A percentile compares a stretch with the other conserved stretches of the same genome.
These are phyloP conservation scores for Malurus cyaneus DNA, from an alignment of 2,113 vertebrate genomes.

Conservation along the genomic window DNA sequence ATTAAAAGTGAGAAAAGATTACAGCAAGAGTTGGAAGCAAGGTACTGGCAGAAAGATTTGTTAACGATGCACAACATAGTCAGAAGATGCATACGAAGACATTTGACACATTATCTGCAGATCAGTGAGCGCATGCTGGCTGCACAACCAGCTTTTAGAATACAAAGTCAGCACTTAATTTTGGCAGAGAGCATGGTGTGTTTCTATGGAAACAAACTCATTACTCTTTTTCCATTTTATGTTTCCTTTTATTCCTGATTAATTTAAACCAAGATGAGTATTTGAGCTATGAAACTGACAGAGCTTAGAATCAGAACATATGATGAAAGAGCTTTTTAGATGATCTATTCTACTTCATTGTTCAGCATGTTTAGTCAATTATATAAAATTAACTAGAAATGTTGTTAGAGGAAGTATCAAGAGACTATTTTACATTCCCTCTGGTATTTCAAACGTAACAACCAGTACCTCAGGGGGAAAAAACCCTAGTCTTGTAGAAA, in stretches of 20 bases:
- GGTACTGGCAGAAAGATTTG: not conserved
- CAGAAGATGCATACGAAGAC: not conserved
- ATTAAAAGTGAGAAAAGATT: not conserved
- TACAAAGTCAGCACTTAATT: slow-evolving; percentile 42
- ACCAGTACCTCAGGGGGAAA: not conserved
- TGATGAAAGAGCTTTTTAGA: not conserved
- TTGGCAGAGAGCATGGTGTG: not conserved
- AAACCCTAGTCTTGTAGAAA: not conserved
- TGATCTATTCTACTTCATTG: not conserved
- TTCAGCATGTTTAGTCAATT: not conserved
- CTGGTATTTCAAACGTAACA: not conserved
- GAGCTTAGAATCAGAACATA: not conserved
- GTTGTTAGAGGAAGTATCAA: not conserved
- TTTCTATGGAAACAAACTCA: slow-evolving; percentile 11
- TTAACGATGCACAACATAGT: not conserved
- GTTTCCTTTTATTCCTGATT: not conserved
- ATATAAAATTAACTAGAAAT: not conserved
- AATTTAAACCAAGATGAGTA: not conserved
- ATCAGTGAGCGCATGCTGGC: not conserved
- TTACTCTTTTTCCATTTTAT: not conserved
- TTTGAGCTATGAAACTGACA: not conserved
- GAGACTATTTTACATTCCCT: not conserved
- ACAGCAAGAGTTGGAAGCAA: not conserved
- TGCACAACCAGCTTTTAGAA: slow-evolving; percentile 3
- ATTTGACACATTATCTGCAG: slow-evolving; percentile 33